Evolutionary conservation across 2,888 invertebrate genomes (phyloP), one percentile per base, ranked within the genome.

Genomic region (Aporophyla nigra): DNA sequence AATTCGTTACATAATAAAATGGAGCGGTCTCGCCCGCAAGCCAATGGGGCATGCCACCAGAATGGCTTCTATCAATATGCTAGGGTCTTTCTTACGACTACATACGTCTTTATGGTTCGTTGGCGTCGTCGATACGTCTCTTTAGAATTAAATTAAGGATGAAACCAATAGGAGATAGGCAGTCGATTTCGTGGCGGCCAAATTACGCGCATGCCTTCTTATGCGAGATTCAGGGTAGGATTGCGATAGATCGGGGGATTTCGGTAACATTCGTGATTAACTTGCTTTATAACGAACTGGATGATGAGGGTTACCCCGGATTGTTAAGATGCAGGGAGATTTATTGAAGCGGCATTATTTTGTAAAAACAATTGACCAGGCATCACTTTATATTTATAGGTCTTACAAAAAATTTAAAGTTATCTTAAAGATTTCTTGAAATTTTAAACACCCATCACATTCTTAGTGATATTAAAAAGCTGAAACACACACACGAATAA

Each of bases 81-180:
- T 84, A 84, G 86, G 90, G 85, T 88, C 90, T 92, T 92, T 91
- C 91, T 92, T 92, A 92, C 91, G 91, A 90, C 92, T 92, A 92
- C 93, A 94, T 94, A 93, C 92, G 94, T 94, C 94, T 95, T 94
- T 93, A 91, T 91, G 94, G 91, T 88, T 93, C 93, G 90, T 82
- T 93, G 93, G 89, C 79, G 90, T 87, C 91, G 87, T 91, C 94
- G 87, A 95, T 96, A 93, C 91, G 92, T 94, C 93, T 95, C 93
- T 93, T 93, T 93, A 92, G 92, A 93, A 95, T 94, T 95, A 95
- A 96, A 96, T 95, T 94, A 94, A 92, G 95, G 93, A 92, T 94
- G 93, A 95, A 95, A 93, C 95, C 95, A 92, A 93, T 92, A 84
- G 58, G 86, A 91, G 90, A 91, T 90, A 92, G 91, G 91, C 80